Evolutionary conservation across 2,113 vertebrate species (phyloP).

Genomic region (Diadophis punctatus): DNA sequence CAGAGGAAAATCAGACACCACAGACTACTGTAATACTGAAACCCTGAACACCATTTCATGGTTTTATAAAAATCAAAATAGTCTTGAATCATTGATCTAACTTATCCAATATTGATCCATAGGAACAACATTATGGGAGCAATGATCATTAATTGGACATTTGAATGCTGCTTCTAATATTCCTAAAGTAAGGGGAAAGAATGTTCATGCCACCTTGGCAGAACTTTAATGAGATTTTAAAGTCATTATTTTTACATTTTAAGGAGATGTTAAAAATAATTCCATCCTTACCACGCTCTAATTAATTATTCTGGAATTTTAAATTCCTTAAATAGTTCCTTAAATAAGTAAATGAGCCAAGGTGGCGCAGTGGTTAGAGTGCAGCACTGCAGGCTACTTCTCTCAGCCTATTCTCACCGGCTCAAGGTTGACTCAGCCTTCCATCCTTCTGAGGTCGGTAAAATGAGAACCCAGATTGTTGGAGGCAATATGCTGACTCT

Average conservation of each 20-base stretch:
- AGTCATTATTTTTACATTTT: neutral
- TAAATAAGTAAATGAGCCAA: neutral
- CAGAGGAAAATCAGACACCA: conserved; percentile 21
- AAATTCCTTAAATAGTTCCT: neutral
- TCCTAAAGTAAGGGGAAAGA: neutral
- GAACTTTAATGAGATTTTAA: neutral
- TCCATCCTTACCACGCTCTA: neutral
- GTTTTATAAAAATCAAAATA: neutral
- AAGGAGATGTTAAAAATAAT: neutral
- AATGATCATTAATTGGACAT: conserved; percentile 20
- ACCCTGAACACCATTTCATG: neutral
- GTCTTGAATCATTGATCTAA: conserved; percentile 24
- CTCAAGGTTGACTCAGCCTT: no score
- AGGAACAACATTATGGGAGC: neutral
- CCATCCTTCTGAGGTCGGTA: no score
- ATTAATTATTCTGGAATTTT: conserved; percentile 29
- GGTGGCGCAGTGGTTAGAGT: no score
- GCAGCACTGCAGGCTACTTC: no score
- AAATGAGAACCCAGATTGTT: no score
- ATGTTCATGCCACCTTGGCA: neutral
- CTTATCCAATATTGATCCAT: neutral
- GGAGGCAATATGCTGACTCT: no score
- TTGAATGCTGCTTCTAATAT: conserved; percentile 17
- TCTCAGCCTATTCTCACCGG: no score
- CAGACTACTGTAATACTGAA: conserved; percentile 23